phyloP scores from a whole-genome alignment of 92 coral and sea anemone species.

The Paragorgia papillata region DNA sequence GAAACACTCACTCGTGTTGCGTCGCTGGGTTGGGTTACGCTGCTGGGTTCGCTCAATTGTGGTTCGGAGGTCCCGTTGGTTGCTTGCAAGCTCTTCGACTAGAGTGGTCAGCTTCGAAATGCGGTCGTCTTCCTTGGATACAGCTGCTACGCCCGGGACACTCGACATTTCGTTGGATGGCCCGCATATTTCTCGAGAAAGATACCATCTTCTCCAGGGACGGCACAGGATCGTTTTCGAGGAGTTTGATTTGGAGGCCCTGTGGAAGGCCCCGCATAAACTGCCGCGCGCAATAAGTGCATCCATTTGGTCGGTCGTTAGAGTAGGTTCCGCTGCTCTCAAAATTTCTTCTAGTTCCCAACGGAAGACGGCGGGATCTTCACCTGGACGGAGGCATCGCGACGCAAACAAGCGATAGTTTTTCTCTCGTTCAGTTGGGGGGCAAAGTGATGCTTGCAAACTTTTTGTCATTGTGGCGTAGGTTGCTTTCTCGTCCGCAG shows the following conservation, averaged over 20 bases:
- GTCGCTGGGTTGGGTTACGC: not conserved
- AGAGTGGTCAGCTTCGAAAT: slow-evolving; percentile 34
- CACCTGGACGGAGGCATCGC: slow-evolving; percentile 18
- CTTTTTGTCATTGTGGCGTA: slow-evolving; percentile 12
- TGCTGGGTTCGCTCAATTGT: not conserved
- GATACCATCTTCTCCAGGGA: slow-evolving; percentile 11
- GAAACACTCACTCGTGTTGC: not conserved
- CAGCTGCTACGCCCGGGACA: not conserved
- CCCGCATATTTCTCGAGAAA: not conserved
- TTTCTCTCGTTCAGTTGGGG: slow-evolving; percentile 10
- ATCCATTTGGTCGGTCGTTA: not conserved
- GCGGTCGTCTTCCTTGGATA: not conserved
- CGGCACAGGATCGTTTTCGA: slow-evolving; percentile 14
- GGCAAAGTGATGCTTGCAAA: slow-evolving; percentile 13
- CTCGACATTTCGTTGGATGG: not conserved
- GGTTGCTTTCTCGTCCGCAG: not conserved
- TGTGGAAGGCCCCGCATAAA: slow-evolving; percentile 29
- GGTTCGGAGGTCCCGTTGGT: slow-evolving; percentile 12
- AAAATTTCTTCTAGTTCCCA: slow-evolving; percentile 33
- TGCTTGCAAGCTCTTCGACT: slow-evolving; percentile 38
- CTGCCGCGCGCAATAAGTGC: slow-evolving; percentile 18
- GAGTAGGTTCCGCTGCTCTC: slow-evolving; percentile 20
- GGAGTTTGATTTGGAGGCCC: slow-evolving; percentile 1
- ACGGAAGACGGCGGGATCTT: slow-evolving; percentile 26
- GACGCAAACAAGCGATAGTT: slow-evolving; percentile 5